These are phyloP conservation scores for Tamias sibiricus DNA, from an alignment of 2,113 vertebrate genomes.

Conservation along the genomic window DNA sequence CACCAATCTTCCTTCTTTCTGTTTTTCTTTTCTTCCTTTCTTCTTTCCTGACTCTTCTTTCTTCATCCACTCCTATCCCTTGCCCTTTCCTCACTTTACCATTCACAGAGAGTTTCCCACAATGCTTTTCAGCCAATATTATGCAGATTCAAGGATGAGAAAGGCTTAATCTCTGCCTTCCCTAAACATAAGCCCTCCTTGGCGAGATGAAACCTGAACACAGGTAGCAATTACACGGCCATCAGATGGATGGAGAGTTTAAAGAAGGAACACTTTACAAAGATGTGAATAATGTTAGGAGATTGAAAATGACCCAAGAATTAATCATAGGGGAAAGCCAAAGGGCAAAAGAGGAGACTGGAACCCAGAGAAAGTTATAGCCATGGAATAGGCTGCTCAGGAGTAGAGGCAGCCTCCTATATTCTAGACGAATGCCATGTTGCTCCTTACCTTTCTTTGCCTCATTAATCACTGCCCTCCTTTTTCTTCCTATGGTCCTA, in stretches of 20 bases:
- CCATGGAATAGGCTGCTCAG: not conserved
- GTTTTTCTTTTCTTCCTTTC: not conserved
- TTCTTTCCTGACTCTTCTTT: not conserved
- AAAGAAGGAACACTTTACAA: not conserved
- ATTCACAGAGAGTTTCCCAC: not conserved
- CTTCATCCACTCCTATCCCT: not conserved
- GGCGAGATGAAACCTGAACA: not conserved
- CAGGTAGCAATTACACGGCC: not conserved
- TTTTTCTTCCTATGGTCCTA: not conserved
- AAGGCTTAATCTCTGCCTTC: not conserved
- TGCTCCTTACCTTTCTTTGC: not conserved
- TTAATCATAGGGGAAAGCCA: not conserved
- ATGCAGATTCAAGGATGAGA: not conserved
- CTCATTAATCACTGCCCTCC: not conserved
- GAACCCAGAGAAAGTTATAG: not conserved
- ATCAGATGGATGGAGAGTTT: not conserved
- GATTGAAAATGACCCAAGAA: not conserved
- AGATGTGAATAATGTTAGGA: not conserved
- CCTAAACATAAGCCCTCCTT: not conserved
- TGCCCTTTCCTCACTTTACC: not conserved
- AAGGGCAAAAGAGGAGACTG: not conserved
- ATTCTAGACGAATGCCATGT: not conserved
- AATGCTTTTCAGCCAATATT: not conserved
- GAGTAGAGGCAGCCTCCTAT: not conserved
- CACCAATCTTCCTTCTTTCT: not conserved